Evolutionary conservation across 2,888 invertebrate genomes (phyloP), one percentile per base, ranked within the genome.

Genomic region (Lochmaea capreae): DNA sequence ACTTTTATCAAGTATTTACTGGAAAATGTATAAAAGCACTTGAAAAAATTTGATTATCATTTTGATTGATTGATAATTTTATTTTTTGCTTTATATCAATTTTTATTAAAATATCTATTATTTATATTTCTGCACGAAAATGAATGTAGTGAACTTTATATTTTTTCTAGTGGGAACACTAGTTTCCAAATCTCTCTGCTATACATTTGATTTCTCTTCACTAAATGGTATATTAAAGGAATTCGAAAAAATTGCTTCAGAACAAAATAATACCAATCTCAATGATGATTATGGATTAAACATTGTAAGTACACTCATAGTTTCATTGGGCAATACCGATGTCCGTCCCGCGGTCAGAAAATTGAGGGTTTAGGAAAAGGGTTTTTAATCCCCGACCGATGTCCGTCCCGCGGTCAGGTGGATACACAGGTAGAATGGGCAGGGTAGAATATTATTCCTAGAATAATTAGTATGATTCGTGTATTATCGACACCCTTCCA

Each of bases 251-350:
- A 3, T 9, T 2, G 18, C 9, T 54, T n/a, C 6, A 3, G 18
- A 16, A 54, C 16, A 54, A 54, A 18, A 18, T 18, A 18, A 54
- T 54, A 18, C 18, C n/a, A 54, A 1, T n/a, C 4, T 8, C n/a
- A 16, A 6, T 16, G 16, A 16, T 39, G 59, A 59, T 43, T 42
- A 59, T 11, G 67, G 67, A 59, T 46, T 46, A 10, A 59, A 68
- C 61, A 61, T 68, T 26, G 67, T 68, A 68, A 68, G 67, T 46
- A 59, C 26, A 11, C 10, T 39, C 57, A 33, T 5, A 33, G 0
- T 33, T 33, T 33, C 16, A 14, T 54, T 54, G n/a, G n/a, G n/a
- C n/a, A n/a, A n/a, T n/a, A n/a, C n/a, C n/a, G n/a, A n/a, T n/a
- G n/a, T n/a, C n/a, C n/a, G n/a, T n/a, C n/a, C n/a, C n/a, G n/a